These are phyloP conservation scores for Agapornis roseicollis DNA, from an alignment of 2,113 vertebrate genomes.

Conservation along the genomic window DNA sequence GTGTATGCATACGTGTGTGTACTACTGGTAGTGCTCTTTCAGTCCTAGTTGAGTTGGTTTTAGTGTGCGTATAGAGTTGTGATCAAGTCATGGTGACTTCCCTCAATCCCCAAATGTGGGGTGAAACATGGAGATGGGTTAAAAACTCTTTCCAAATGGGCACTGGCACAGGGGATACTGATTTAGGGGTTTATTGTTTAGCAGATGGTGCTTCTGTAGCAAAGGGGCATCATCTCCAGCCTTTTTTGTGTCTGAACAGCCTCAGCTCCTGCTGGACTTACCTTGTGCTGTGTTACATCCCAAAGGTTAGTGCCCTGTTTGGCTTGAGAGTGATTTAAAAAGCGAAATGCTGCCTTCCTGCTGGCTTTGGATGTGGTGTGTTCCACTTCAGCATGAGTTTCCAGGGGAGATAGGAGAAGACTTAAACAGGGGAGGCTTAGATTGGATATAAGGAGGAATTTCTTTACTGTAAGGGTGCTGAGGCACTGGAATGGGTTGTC, in stretches of 20 bases:
- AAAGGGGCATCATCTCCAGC: background rate
- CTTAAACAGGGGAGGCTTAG: no score
- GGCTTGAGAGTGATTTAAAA: background rate
- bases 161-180: no score
- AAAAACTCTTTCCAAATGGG: background rate
- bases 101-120: background rate
- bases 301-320: background rate
- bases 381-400: rapidly evolving
- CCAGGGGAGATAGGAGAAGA: background rate
- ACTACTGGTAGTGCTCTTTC: background rate
- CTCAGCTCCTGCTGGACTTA: background rate
- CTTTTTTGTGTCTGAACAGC: background rate
- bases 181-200: background rate
- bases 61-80: background rate
- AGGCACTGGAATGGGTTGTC: no score
- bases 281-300: background rate
- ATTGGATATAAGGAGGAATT: no score
- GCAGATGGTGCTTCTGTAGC: background rate
- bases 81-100: background rate
- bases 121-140: background rate
- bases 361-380: background rate
- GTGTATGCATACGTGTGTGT: background rate
- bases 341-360: background rate
- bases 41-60: background rate
- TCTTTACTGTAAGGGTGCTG: no score